Conservation (phyloP, 2,797 vertebrate genomes). For the Gobionotothen gibberifrons region DNA sequence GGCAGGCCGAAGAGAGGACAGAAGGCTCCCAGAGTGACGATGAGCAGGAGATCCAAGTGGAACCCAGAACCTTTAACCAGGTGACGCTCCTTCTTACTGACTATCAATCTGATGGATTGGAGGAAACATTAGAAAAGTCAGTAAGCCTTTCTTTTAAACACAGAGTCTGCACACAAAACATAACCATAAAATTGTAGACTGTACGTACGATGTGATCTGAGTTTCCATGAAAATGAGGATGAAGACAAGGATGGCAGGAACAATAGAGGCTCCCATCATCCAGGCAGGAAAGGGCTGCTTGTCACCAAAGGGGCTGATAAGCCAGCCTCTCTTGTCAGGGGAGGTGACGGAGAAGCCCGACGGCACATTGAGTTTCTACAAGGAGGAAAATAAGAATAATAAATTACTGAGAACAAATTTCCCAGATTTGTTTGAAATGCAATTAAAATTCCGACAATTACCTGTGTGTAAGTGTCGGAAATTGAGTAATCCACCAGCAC, state of each 20-base stretch:
- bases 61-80: slow-evolving; percentile 96
- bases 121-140: neutral
- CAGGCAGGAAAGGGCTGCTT: slow-evolving; percentile 92
- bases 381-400: too few species aligned
- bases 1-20: slow-evolving; percentile 96
- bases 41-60: slow-evolving; percentile 96
- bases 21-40: slow-evolving; percentile 93
- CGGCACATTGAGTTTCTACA: slow-evolving; percentile 94
- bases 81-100: slow-evolving; percentile 95
- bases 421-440: neutral
- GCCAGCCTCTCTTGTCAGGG: slow-evolving; percentile 93
- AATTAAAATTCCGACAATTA: slow-evolving; percentile 47
- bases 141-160: neutral
- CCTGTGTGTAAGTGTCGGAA: slow-evolving; percentile 95
- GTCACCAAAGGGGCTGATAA: slow-evolving; percentile 95
- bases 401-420: too few species aligned
- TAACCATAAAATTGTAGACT: neutral
- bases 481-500: slow-evolving; percentile 92
- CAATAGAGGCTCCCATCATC: slow-evolving; percentile 96
- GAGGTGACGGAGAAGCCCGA: slow-evolving; percentile 95
- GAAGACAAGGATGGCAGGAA: slow-evolving; percentile 95
- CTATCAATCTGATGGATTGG: slow-evolving; percentile 87
- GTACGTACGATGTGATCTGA: slow-evolving; percentile 96
- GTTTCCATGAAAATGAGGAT: slow-evolving; percentile 99
- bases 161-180: neutral